These are phyloP conservation scores for Dryococelus australis DNA, from an alignment of 2,888 invertebrate genomes.

Conservation along the genomic window DNA sequence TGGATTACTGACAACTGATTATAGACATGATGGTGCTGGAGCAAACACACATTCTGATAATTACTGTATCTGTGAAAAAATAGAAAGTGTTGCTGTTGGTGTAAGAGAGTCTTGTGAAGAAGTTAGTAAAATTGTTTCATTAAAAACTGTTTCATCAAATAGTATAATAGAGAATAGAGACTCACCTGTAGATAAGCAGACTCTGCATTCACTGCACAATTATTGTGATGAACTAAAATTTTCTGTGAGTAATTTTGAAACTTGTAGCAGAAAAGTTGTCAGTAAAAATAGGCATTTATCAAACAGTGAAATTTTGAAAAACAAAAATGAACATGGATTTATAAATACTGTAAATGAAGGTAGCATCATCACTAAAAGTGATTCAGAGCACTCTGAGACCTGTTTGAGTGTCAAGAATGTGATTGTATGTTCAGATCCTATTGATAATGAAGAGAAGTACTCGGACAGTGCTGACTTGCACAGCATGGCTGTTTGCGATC, in stretches of 20 bases:
- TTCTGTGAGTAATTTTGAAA: background rate
- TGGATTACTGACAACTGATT: background rate
- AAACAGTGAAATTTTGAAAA: no score
- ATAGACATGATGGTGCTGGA: background rate
- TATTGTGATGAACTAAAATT: background rate
- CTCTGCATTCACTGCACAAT: background rate
- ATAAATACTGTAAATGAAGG: background rate
- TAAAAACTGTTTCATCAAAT: no score
- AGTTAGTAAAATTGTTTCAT: no score
- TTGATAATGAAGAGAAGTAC: background rate
- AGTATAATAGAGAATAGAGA: no score
- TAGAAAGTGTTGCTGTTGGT: no score
- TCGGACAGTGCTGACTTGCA: no score
- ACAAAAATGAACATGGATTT: no score
- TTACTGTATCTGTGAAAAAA: no score
- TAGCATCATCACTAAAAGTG: background rate
- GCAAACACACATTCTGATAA: no score
- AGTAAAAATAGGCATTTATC: background rate
- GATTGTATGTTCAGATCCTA: background rate
- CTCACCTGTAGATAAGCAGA: no score
- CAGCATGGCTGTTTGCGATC: no score
- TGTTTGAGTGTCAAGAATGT: background rate
- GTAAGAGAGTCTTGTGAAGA: no score
- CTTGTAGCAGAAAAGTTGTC: background rate
- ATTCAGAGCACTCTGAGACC: background rate